phyloP scores from a whole-genome alignment of 2,888 invertebrate genomes.

The Epirrhoe tristata region DNA sequence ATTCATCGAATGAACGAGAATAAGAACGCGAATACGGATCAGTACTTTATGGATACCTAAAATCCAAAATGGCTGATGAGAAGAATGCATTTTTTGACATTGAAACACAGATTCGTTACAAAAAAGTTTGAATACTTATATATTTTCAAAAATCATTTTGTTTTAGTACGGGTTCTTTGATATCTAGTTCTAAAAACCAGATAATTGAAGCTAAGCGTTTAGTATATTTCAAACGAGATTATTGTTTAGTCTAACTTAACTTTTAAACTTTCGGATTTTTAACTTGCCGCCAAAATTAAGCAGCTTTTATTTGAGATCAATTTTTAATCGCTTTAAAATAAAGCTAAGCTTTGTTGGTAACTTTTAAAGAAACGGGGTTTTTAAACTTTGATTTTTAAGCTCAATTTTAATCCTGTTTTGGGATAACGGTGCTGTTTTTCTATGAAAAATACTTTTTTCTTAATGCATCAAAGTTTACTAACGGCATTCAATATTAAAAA shows the following conservation, averaged over 20 bases:
- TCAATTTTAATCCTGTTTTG: constrained; percentile 57
- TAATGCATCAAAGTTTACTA: constrained; percentile 24
- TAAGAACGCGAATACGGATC: too few relatives aligned
- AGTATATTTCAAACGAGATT: constrained; percentile 5
- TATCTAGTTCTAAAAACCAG: background rate
- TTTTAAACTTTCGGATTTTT: constrained; percentile 4
- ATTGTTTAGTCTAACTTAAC: background rate
- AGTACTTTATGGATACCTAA: too few relatives aligned
- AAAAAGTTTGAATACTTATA: background rate
- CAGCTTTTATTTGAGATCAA: constrained; percentile 49
- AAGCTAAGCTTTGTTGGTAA: constrained; percentile 64
- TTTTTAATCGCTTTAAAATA: constrained; percentile 17
- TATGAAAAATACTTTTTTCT: constrained; percentile 29
- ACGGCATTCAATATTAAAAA: constrained; percentile 19
- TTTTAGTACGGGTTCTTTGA: background rate
- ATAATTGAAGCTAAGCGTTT: background rate
- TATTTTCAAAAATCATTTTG: background rate
- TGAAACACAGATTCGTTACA: too few relatives aligned
- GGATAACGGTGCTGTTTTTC: constrained; percentile 48
- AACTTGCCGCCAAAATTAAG: constrained; percentile 27
- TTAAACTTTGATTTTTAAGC: constrained; percentile 44
- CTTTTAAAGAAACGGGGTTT: constrained; percentile 25
- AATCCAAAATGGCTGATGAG: too few relatives aligned
- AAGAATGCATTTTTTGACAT: too few relatives aligned
- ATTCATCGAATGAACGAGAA: too few relatives aligned